phyloP scores from a whole-genome alignment of 2,888 invertebrate genomes.

The Brassicogethes aeneus region DNA sequence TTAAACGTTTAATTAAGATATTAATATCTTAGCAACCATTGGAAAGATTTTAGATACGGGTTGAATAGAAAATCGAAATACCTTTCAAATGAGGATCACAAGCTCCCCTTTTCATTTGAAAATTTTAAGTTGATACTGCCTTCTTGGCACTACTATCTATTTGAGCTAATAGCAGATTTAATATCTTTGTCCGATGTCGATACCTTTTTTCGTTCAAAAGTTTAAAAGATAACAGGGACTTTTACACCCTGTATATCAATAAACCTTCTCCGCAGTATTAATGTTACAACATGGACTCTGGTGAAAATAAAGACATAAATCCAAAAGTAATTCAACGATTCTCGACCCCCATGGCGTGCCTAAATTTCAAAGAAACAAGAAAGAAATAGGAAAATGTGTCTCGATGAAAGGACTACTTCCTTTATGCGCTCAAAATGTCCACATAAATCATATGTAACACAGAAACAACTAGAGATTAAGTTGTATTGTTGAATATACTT shows the following conservation, averaged over 20 bases:
- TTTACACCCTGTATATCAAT: background rate
- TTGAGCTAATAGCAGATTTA: too few species aligned
- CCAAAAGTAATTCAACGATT: conserved; percentile 24
- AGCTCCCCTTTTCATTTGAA: too few species aligned
- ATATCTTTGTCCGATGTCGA: too few species aligned
- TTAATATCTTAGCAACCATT: too few species aligned
- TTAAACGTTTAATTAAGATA: too few species aligned
- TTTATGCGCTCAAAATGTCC: conserved; percentile 15
- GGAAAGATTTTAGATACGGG: too few species aligned
- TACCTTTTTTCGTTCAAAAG: too few species aligned
- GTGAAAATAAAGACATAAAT: conserved; percentile 32
- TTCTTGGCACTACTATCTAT: too few species aligned
- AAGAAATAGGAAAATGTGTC: conserved; percentile 30
- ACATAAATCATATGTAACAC: conserved; percentile 14
- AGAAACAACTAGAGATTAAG: background rate
- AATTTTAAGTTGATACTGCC: too few species aligned
- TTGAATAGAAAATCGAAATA: too few species aligned
- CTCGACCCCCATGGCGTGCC: conserved; percentile 24
- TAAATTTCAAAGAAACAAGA: conserved; percentile 28
- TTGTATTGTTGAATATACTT: background rate
- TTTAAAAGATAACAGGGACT: too few species aligned
- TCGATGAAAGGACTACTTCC: conserved; percentile 19
- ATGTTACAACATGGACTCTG: conserved; percentile 8
- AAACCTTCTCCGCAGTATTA: background rate
- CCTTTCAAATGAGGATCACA: too few species aligned